A percentile compares a stretch with the other conserved stretches of the same genome.
These are phyloP conservation scores for Gryllus longicercus DNA, from an alignment of 2,888 invertebrate species.

Conservation along the genomic window DNA sequence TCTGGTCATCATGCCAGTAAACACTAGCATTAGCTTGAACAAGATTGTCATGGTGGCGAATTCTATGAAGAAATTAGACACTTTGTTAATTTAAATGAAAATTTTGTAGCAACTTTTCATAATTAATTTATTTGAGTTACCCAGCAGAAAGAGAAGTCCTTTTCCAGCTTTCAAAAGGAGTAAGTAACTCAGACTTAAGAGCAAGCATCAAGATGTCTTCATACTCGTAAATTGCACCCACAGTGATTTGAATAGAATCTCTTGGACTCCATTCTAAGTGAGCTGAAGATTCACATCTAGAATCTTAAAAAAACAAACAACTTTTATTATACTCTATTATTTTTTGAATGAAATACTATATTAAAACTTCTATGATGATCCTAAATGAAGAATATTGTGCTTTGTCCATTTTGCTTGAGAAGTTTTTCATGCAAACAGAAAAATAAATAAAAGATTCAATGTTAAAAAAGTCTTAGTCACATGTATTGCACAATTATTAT, in stretches of 20 bases:
- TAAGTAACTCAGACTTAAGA: conserved; percentile 51
- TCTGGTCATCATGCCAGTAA: conserved; percentile 60
- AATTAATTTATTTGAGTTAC: conserved; percentile 43
- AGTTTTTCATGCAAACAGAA: too few species aligned
- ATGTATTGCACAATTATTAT: too few species aligned
- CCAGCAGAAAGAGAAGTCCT: conserved; percentile 53
- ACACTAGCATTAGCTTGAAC: conserved; percentile 54
- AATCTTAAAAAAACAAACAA: conserved; percentile 24
- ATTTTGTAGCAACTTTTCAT: not conserved
- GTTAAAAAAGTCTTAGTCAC: too few species aligned
- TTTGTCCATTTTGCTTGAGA: too few species aligned
- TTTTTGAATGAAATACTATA: not conserved
- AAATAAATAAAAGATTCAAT: too few species aligned
- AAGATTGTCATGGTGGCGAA: conserved; percentile 52
- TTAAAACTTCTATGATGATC: not conserved
- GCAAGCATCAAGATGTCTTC: conserved; percentile 50
- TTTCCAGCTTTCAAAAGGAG: conserved; percentile 59
- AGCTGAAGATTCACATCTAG: conserved; percentile 41
- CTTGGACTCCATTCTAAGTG: conserved; percentile 63
- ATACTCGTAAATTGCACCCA: conserved; percentile 59
- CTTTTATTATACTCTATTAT: not conserved
- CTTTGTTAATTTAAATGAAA: not conserved
- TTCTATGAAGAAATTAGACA: conserved; percentile 43
- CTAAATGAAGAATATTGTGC: not conserved
- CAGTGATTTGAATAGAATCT: conserved; percentile 58